Evolutionary conservation across 2,888 invertebrate genomes (phyloP).

Genomic region (Apodemia hepburni): DNA sequence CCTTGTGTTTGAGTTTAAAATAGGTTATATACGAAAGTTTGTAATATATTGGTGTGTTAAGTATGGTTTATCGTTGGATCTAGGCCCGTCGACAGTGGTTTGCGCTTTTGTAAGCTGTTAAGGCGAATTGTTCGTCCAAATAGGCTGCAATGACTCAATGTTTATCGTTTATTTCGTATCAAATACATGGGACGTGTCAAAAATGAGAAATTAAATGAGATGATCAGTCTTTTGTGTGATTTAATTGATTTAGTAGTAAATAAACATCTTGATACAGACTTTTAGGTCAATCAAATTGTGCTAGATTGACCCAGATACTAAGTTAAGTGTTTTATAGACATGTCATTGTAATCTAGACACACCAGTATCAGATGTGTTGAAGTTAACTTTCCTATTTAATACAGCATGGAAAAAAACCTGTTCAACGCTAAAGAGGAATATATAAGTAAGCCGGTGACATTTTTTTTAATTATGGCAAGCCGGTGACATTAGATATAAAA

Average conservation of each 20-base stretch:
- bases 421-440: too few relatives aligned
- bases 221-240: not conserved
- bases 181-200: slow-evolving; percentile 11
- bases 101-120: slow-evolving; percentile 48
- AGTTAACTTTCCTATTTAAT: too few relatives aligned
- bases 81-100: slow-evolving; percentile 47
- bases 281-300: not conserved
- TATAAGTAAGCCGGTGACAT: too few relatives aligned
- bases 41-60: slow-evolving; percentile 25
- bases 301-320: not conserved
- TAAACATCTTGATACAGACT: not conserved
- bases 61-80: slow-evolving; percentile 44
- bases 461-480: too few relatives aligned
- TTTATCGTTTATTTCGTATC: slow-evolving; percentile 22
- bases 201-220: slow-evolving; percentile 10
- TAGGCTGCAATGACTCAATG: slow-evolving; percentile 41
- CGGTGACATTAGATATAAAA: too few relatives aligned
- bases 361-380: too few relatives aligned
- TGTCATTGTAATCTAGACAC: too few relatives aligned
- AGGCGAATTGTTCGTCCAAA: slow-evolving; percentile 47
- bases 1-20: slow-evolving; percentile 17
- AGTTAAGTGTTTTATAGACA: not conserved
- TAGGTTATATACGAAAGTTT: slow-evolving; percentile 10
- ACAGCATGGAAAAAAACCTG: too few relatives aligned
- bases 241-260: slow-evolving; percentile 4